Percentiles rank a stretch among this genome's conserved stretches.
Conservation (phyloP, 2,113 vertebrate genomes). For the Pseudorectes ferrugineus region DNA sequence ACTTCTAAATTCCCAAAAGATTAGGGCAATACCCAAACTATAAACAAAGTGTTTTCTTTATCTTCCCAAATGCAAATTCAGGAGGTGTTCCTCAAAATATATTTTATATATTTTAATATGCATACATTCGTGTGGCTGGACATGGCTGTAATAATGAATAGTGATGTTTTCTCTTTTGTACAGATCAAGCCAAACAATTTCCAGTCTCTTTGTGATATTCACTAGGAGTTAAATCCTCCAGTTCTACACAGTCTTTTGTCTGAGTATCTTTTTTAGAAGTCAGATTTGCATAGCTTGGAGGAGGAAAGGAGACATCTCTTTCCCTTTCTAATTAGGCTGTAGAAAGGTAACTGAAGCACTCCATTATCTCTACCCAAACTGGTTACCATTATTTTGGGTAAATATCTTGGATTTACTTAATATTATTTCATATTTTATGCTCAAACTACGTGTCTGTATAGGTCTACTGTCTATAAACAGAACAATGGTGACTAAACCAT, state of each 20-base stretch:
- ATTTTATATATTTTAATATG: not conserved
- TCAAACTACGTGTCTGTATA: not conserved
- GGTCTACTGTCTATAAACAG: not conserved
- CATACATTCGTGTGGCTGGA: fast-evolving
- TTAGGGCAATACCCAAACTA: not conserved
- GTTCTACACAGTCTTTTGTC: not conserved
- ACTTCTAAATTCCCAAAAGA: not conserved
- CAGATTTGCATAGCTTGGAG: not conserved
- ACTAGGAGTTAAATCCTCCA: not conserved
- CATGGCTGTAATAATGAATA: not conserved
- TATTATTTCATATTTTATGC: not conserved
- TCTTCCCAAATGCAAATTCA: not conserved
- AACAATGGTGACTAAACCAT: not conserved
- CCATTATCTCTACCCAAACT: not conserved
- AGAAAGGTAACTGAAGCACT: not conserved
- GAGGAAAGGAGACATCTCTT: not conserved
- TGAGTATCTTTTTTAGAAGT: not conserved
- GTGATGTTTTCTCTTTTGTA: not conserved
- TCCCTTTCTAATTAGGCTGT: not conserved
- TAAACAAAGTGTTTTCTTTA: not conserved
- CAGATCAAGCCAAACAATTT: not conserved
- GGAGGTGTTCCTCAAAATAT: not conserved
- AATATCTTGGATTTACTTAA: not conserved
- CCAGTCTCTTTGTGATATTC: not conserved
- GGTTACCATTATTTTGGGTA: not conserved